Percentiles rank a stretch among this genome's conserved stretches.
phyloP scores from a whole-genome alignment of 2,797 vertebrate genomes.

The Scolopax rusticola region DNA sequence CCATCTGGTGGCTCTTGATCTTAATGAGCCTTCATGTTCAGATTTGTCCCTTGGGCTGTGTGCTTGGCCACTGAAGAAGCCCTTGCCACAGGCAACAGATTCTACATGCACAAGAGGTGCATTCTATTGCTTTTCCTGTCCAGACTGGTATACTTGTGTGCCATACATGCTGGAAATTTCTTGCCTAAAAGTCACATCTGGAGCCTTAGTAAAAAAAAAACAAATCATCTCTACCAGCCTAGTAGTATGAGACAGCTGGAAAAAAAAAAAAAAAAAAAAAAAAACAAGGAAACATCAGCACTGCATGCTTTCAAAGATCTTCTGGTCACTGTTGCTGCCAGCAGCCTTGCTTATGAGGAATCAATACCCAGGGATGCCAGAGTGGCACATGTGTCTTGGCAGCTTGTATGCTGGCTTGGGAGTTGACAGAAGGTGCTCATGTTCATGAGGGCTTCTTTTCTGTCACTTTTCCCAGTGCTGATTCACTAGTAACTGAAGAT shows the following conservation, averaged over 20 bases:
- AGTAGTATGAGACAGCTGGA: neutral
- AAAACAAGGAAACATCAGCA: neutral
- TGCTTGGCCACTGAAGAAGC: neutral
- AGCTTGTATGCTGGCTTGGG: neutral
- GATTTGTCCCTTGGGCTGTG: neutral
- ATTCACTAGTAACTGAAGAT: slow-evolving; percentile 2
- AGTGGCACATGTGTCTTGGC: neutral
- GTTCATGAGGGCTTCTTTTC: neutral
- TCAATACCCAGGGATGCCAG: neutral
- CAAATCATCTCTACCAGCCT: neutral
- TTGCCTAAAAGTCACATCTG: neutral
- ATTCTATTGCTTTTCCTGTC: neutral
- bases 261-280: neutral
- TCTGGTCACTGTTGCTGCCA: neutral
- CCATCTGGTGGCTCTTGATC: neutral
- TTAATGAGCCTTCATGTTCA: neutral
- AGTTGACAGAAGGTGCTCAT: neutral
- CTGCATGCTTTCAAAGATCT: neutral
- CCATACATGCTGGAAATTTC: neutral
- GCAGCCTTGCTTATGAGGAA: neutral
- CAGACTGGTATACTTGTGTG: neutral
- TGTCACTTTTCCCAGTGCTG: neutral
- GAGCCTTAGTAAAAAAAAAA: neutral
- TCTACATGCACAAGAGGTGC: neutral
- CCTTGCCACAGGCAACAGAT: neutral